Percentiles rank a stretch among this genome's conserved stretches.
Evolutionary conservation across 2,888 invertebrate genomes (phyloP).

Genomic region (Seira musarum): DNA sequence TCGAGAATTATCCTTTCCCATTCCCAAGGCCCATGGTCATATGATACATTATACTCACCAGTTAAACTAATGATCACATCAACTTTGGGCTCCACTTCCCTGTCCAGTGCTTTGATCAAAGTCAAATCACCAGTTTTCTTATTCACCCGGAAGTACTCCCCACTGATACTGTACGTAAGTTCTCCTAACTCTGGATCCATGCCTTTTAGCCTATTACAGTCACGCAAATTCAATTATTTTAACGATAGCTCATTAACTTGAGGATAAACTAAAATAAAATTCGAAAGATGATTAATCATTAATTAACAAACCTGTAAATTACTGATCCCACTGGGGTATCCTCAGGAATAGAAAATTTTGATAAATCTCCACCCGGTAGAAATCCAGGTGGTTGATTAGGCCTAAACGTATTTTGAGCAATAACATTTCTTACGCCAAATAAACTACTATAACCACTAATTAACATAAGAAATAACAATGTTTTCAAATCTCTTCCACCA

Average conservation of each 20-base stretch:
- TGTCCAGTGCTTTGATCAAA: conserved; percentile 80
- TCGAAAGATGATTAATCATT: background rate
- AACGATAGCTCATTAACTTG: no score
- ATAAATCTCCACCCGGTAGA: conserved; percentile 85
- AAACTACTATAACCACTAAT: conserved; percentile 23
- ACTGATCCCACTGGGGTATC: conserved; percentile 83
- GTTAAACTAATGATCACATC: conserved; percentile 89
- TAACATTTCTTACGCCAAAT: background rate
- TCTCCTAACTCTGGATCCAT: conserved; percentile 83
- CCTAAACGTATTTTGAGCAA: conserved; percentile 54
- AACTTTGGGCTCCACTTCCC: conserved; percentile 80
- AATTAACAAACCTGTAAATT: conserved; percentile 77
- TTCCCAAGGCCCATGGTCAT: no score
- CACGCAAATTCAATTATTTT: no score
- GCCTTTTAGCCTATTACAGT: conserved; percentile 75
- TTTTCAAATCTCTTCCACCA: background rate
- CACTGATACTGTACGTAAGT: conserved; percentile 85
- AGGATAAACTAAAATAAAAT: no score
- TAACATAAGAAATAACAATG: conserved; percentile 17
- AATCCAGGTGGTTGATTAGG: conserved; percentile 83
- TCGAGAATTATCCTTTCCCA: no score
- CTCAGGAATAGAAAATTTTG: conserved; percentile 81
- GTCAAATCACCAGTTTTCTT: conserved; percentile 83
- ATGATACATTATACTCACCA: conserved; percentile 74
- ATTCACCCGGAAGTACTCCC: conserved; percentile 86